A percentile compares a stretch with the other conserved stretches of the same genome.
These are phyloP conservation scores for Xiphophorus maculatus DNA, from an alignment of 2,113 vertebrate genomes.

Conservation along the genomic window DNA sequence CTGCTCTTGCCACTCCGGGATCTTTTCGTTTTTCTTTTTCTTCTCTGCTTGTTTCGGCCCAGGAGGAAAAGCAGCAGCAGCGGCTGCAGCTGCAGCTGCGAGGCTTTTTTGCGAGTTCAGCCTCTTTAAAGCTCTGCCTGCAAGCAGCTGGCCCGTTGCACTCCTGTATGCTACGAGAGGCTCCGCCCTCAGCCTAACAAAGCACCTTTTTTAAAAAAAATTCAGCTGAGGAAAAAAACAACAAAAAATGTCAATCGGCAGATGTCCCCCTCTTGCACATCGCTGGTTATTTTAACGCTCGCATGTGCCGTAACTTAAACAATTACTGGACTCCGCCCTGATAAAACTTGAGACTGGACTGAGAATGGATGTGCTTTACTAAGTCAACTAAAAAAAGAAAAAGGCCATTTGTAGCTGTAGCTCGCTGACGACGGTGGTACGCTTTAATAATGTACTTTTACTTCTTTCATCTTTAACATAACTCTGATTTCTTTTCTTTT, in stretches of 20 bases:
- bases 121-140: constrained; percentile 92
- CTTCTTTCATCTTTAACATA: constrained; percentile 43
- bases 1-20: constrained; percentile 32
- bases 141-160: constrained; percentile 56
- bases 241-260: constrained; percentile 41
- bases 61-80: constrained; percentile 73
- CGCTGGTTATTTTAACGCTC: constrained; percentile 41
- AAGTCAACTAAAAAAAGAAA: constrained; percentile 26
- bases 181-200: constrained; percentile 43
- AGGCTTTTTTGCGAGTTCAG: constrained; percentile 78
- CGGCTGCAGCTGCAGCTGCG: constrained; percentile 53
- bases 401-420: constrained; percentile 70
- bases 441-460: constrained; percentile 67
- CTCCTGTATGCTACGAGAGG: constrained; percentile 57
- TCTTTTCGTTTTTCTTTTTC: constrained; percentile 17
- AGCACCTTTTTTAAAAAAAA: constrained; percentile 8
- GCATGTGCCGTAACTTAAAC: constrained; percentile 42
- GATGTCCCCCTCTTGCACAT: constrained; percentile 23
- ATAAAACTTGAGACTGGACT: constrained; percentile 14
- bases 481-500: constrained; percentile 40
- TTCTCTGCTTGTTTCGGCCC: constrained; percentile 15
- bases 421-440: constrained; percentile 57
- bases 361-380: constrained; percentile 38
- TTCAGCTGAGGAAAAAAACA: constrained; percentile 20
- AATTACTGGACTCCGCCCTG: constrained; percentile 1